Evolutionary conservation across 2,888 invertebrate species (phyloP).

Genomic region (Drosophila limbata): DNA sequence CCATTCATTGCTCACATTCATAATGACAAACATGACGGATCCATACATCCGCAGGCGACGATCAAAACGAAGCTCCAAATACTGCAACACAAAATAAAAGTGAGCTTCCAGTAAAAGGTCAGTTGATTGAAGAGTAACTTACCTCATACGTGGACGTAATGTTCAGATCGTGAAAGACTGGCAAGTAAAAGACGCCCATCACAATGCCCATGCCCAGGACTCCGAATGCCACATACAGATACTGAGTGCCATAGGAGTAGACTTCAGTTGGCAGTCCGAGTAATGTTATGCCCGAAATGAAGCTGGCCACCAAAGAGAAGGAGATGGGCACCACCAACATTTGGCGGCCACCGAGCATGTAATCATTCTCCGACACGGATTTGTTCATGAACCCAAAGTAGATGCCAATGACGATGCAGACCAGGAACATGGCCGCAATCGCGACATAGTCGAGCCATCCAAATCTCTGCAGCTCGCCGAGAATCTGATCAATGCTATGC

Average conservation of each 20-base stretch:
- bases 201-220: constrained; percentile 89
- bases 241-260: constrained; percentile 93
- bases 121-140: constrained; percentile 51
- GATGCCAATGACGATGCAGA: constrained; percentile 91
- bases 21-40: constrained; percentile 90
- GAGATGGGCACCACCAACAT: constrained; percentile 93
- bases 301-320: constrained; percentile 93
- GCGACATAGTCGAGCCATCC: constrained; percentile 84
- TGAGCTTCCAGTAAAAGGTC: not conserved
- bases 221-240: constrained; percentile 88
- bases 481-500: constrained; percentile 83
- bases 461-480: constrained; percentile 83
- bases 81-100: constrained; percentile 85
- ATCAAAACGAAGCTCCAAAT: constrained; percentile 91
- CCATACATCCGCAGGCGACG: constrained; percentile 90
- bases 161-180: constrained; percentile 90
- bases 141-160: constrained; percentile 93
- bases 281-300: constrained; percentile 91
- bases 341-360: constrained; percentile 92
- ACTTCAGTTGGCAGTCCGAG: constrained; percentile 93
- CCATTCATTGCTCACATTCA: constrained; percentile 87
- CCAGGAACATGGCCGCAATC: constrained; percentile 88
- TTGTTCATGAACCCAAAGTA: constrained; percentile 92
- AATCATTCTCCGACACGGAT: constrained; percentile 88
- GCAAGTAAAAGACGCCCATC: constrained; percentile 89